A percentile compares a stretch with the other conserved stretches of the same genome.
Evolutionary conservation across 2,113 vertebrate genomes (phyloP).

Genomic region (Plecturocebus donacophilus): DNA sequence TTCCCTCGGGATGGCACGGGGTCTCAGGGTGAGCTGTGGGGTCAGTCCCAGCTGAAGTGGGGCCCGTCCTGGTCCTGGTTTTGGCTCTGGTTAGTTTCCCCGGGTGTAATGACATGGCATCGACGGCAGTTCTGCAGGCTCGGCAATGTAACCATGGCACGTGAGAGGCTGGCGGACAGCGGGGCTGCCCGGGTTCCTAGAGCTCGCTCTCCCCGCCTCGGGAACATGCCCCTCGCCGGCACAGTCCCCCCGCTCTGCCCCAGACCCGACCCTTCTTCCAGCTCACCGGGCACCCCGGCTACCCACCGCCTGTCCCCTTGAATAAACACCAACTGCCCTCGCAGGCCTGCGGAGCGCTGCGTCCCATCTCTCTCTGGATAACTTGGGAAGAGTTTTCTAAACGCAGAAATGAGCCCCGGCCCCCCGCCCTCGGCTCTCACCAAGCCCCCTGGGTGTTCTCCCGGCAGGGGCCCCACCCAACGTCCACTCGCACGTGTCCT

Average conservation of each 20-base stretch:
- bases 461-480: accelerated
- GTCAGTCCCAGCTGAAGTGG: neutral
- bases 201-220: accelerated
- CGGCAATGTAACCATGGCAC: accelerated
- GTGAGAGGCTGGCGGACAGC: too few species aligned
- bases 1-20: accelerated
- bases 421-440: too few species aligned
- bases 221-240: accelerated
- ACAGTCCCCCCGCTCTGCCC: accelerated
- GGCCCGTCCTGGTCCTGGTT: too few species aligned
- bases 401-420: accelerated
- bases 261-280: neutral
- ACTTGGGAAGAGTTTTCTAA: neutral
- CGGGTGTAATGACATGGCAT: accelerated
- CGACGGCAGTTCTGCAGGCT: too few species aligned
- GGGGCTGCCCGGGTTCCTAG: neutral
- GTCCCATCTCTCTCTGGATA: neutral
- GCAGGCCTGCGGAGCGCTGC: accelerated
- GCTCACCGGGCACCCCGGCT: neutral
- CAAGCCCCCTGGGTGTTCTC: neutral
- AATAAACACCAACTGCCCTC: neutral
- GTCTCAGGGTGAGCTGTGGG: neutral
- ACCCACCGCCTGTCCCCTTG: accelerated
- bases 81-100: neutral
- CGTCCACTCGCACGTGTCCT: accelerated